A percentile compares a stretch with the other conserved stretches of the same genome.
phyloP scores from a whole-genome alignment of 2,113 vertebrate species.

The Ia io region DNA sequence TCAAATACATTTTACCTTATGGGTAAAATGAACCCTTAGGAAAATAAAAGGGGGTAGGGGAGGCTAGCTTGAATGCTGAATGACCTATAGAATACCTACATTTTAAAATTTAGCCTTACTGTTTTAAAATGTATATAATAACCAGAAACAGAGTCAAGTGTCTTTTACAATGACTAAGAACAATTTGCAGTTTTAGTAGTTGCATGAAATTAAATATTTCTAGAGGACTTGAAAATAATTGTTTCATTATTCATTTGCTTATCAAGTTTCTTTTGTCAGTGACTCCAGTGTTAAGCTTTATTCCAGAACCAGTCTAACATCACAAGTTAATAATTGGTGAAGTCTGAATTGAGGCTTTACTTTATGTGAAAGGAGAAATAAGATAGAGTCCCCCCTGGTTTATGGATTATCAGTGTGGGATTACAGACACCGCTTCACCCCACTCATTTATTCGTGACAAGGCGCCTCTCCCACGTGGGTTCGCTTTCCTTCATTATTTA shows the following conservation, averaged over 20 bases:
- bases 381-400: constrained; percentile 51
- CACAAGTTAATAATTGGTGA: constrained; percentile 59
- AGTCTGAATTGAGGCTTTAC: constrained; percentile 54
- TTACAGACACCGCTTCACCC: constrained; percentile 46
- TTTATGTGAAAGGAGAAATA: constrained; percentile 54
- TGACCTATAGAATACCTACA: background rate
- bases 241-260: constrained; percentile 68
- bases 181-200: constrained; percentile 17
- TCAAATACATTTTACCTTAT: constrained; percentile 11
- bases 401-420: constrained; percentile 67
- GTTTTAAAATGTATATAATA: constrained; percentile 23
- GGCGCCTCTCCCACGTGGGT: constrained; percentile 53
- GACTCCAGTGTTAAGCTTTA: constrained; percentile 58
- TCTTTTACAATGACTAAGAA: constrained; percentile 15
- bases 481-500: constrained; percentile 62
- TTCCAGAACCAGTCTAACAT: constrained; percentile 62
- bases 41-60: background rate
- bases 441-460: constrained; percentile 23
- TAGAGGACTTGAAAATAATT: constrained; percentile 54
- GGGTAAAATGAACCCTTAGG: background rate
- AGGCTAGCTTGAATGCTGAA: background rate
- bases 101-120: background rate
- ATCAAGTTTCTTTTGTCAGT: constrained; percentile 62
- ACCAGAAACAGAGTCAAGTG: background rate
- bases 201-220: constrained; percentile 62